phyloP scores from a whole-genome alignment of 2,113 vertebrate genomes.

The Jaculus jaculus region DNA sequence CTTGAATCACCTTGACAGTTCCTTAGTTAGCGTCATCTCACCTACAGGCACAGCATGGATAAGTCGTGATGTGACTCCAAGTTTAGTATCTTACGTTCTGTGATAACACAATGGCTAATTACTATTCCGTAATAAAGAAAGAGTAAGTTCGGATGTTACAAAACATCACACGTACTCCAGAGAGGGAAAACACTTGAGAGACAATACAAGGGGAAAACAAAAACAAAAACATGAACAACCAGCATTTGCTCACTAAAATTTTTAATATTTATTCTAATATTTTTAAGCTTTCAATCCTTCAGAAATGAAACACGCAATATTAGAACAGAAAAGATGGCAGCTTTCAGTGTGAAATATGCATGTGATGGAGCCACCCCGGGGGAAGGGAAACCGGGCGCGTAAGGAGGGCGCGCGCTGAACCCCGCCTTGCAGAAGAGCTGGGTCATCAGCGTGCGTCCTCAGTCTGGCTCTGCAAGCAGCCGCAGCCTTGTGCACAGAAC shows the following conservation, averaged over 20 bases:
- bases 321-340: neutral
- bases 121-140: neutral
- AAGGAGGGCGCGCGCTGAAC: neutral
- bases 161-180: neutral
- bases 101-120: neutral
- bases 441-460: slow-evolving; percentile 58
- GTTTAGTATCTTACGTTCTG: neutral
- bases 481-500: slow-evolving; percentile 43
- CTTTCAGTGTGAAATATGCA: neutral
- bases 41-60: neutral
- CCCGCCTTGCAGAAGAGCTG: neutral
- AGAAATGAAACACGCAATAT: neutral
- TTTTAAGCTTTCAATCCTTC: neutral
- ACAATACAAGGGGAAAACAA: neutral
- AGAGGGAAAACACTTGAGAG: neutral
- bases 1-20: neutral
- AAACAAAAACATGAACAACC: neutral
- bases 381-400: neutral
- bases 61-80: neutral
- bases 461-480: slow-evolving; percentile 55
- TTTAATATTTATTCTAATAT: neutral
- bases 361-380: neutral
- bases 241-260: neutral
- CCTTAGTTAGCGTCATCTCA: neutral
- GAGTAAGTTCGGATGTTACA: neutral